phyloP scores from a whole-genome alignment of 2,113 vertebrate species.

The Panurus biarmicus region DNA sequence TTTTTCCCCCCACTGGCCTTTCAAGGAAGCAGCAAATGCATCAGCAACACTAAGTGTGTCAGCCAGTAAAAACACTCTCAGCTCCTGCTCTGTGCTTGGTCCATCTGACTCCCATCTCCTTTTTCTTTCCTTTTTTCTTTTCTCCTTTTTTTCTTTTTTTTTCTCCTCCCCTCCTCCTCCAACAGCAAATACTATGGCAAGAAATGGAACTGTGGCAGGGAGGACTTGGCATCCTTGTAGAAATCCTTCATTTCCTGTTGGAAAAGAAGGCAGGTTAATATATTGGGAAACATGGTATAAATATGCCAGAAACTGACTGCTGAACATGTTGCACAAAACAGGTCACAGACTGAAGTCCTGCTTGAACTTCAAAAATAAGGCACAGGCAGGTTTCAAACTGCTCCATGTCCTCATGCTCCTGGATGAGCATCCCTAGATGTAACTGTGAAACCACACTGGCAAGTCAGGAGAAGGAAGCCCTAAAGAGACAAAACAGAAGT shows the following conservation, averaged over 20 bases:
- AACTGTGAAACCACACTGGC: neutral
- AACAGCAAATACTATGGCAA: conserved; percentile 23
- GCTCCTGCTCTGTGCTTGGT: neutral
- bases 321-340: neutral
- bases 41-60: conserved; percentile 4
- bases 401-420: neutral
- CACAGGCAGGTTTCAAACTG: neutral
- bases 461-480: neutral
- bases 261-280: conserved; percentile 29
- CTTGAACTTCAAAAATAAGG: neutral
- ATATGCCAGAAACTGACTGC: neutral
- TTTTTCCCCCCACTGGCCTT: conserved; percentile 7
- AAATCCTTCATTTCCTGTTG: conserved; percentile 48
- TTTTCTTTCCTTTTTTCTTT: neutral
- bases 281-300: conserved; percentile 4
- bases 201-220: neutral
- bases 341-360: neutral
- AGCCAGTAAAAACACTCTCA: conserved; percentile 27
- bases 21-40: conserved; percentile 37
- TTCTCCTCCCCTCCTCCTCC: neutral
- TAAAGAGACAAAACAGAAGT: neutral
- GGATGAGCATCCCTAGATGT: neutral
- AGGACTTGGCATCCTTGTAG: conserved; percentile 24
- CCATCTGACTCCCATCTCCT: neutral
- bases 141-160: neutral